Base-by-base conservation (phyloP, 2,888 invertebrate genomes). In the Anagyrus pseudococci region DNA sequence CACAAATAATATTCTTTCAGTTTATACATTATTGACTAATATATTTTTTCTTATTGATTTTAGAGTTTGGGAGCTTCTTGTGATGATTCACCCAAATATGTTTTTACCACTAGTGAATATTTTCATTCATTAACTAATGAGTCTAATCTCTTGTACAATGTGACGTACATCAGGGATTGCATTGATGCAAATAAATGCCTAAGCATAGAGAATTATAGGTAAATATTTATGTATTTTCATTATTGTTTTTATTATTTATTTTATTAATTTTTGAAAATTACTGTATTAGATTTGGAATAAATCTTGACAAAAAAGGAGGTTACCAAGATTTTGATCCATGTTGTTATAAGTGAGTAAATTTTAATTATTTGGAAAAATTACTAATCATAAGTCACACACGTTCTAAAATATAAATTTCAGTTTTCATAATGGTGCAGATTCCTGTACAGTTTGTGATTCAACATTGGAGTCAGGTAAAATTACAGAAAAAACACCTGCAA, bases 121-220 rank as follows among this genome's bases (percentile, higher is more conserved):
- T 67, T 23, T 26, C 55, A 64, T 29, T 58, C 55, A 10, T 44
- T 57, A 40, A 54, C 3, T 15, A 13, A n/a, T 6, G 7, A 2
- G 15, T 6, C 8, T 25, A 22, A 1, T 25, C 10, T 17, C 1
- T 53, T 64, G 19, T 67, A 64, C 23, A 57, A 67, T 57, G 58
- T 67, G 15, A 22, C 64, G n/a, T 67, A 41, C 44, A 58, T 67
- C 43, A 58, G 67, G 4, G 64, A 67, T 22, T 62, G 67, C 23
- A 53, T 67, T 19, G 67, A 67, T 64, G 67, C 67, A 2, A 67
- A 67, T 46, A 62, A 57, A 53, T 67, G 43, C 46, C 55, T 67
- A 59, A 62, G 46, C 41, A 58, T 62, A 43, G 64, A 67, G 26
- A 58, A 58, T 6, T 67, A 67, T 17, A 64, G 62, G 64, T 67